Conservation (phyloP, 1,140 invertebrate genomes). For the Euwallacea fornicatus region DNA sequence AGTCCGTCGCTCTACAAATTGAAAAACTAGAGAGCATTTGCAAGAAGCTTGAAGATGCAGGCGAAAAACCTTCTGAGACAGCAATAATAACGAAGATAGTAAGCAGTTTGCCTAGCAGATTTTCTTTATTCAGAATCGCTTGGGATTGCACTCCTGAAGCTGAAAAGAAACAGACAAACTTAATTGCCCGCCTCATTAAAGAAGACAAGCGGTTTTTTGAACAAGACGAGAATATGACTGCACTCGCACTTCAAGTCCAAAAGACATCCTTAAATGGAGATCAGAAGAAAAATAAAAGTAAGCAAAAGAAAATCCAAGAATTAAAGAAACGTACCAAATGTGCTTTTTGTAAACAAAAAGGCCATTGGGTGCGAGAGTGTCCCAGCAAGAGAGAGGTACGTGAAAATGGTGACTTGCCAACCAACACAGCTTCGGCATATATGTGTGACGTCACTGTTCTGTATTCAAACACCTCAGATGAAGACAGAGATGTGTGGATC, state of each 20-base stretch:
- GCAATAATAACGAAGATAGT: neutral
- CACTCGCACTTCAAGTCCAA: neutral
- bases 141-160: neutral
- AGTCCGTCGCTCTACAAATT: neutral
- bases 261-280: neutral
- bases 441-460: slow-evolving; percentile 2
- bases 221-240: neutral
- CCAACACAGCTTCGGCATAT: neutral
- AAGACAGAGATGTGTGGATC: slow-evolving; percentile 21
- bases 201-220: slow-evolving; percentile 10
- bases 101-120: neutral
- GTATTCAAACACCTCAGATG: slow-evolving; percentile 7
- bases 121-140: neutral
- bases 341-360: slow-evolving; percentile 16
- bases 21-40: neutral
- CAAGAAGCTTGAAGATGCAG: neutral
- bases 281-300: neutral
- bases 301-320: slow-evolving; percentile 2
- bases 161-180: neutral
- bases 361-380: slow-evolving; percentile 20
- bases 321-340: slow-evolving; percentile 18
- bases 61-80: neutral
- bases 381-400: slow-evolving; percentile 2
- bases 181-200: neutral
- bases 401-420: neutral